Percentiles rank a stretch among this genome's conserved stretches.
Evolutionary conservation across 2,888 invertebrate genomes (phyloP).

Genomic region (Agrotis exclamationis): DNA sequence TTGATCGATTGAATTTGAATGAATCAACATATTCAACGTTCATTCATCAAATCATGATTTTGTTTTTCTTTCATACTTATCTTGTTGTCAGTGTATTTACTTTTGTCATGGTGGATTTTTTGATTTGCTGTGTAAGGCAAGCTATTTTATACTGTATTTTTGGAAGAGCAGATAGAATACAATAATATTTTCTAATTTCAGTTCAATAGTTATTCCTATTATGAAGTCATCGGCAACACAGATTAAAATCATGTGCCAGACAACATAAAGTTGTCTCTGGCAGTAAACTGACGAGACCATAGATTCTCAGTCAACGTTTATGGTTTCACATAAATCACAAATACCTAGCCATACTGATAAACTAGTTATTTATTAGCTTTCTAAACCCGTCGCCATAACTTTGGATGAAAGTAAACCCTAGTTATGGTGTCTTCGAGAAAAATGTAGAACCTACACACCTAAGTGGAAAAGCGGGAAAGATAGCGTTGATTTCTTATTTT

Average conservation of each 20-base stretch:
- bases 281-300: neutral
- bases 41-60: neutral
- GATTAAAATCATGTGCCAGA: neutral
- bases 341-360: conserved; percentile 16
- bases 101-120: neutral
- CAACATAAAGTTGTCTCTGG: neutral
- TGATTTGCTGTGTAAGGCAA: too few species aligned
- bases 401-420: conserved; percentile 17
- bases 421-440: neutral
- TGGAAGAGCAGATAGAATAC: too few species aligned
- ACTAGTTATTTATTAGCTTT: conserved; percentile 38
- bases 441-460: neutral
- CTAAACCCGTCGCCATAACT: conserved; percentile 17
- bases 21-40: neutral
- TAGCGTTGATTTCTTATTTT: neutral
- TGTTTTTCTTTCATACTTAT: neutral
- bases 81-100: neutral
- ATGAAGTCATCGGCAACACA: neutral
- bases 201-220: neutral
- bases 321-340: conserved; percentile 21
- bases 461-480: neutral
- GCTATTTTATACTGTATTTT: too few species aligned
- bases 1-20: conserved; percentile 16
- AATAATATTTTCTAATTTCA: too few species aligned
- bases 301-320: neutral